phyloP scores from a whole-genome alignment of 2,797 vertebrate species.

The Emys orbicularis region DNA sequence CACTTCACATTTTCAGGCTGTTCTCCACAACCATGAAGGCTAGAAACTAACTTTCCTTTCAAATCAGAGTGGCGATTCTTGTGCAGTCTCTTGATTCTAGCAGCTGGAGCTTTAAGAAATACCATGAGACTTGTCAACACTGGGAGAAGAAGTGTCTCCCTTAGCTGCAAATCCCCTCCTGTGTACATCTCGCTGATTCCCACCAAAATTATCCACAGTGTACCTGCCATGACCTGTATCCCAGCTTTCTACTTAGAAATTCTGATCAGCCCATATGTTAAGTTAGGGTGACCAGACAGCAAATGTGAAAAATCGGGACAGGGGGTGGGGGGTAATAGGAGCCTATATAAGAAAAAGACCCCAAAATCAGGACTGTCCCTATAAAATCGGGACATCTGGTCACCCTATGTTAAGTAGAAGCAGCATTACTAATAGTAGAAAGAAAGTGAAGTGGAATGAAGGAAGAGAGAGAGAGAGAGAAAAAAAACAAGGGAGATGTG shows the following conservation, averaged over 20 bases:
- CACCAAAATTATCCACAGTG: neutral
- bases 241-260: neutral
- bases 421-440: neutral
- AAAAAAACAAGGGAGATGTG: neutral
- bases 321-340: too few relatives aligned
- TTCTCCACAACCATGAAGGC: neutral
- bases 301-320: too few relatives aligned
- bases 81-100: neutral
- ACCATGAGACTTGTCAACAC: neutral
- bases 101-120: slow-evolving; percentile 6
- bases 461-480: neutral
- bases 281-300: neutral
- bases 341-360: too few relatives aligned
- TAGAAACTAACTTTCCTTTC: neutral
- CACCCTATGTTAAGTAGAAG: neutral
- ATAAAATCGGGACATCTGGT: too few relatives aligned
- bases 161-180: neutral
- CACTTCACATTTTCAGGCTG: neutral
- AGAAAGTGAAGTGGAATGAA: neutral
- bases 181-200: neutral
- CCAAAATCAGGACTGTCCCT: too few relatives aligned
- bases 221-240: neutral
- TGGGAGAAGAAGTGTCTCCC: neutral
- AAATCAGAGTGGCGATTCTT: neutral
- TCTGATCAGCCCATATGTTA: neutral